phyloP scores from a whole-genome alignment of 1,140 invertebrate species.

The Polyergus mexicanus region DNA sequence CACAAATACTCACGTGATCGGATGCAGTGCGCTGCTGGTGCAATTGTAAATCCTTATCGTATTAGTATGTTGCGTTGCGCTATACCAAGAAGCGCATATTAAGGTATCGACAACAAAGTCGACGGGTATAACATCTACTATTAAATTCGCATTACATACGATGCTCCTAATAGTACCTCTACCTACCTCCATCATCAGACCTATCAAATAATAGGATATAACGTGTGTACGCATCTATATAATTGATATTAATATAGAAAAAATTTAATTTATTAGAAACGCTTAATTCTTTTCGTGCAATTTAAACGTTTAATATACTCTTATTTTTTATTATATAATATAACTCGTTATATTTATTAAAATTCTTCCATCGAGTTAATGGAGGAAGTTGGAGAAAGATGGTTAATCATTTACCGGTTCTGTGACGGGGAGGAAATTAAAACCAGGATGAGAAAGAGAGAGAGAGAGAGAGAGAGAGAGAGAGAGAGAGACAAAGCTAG shows the following conservation, averaged over 20 bases:
- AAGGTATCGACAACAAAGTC: slow-evolving; percentile 96
- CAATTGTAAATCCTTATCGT: slow-evolving; percentile 84
- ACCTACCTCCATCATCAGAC: slow-evolving; percentile 94
- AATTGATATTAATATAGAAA: neutral
- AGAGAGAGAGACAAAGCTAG: too few relatives aligned
- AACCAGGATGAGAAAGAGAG: too few relatives aligned
- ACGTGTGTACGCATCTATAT: neutral
- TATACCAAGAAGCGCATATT: slow-evolving; percentile 94
- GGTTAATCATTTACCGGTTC: too few relatives aligned
- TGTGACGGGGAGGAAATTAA: too few relatives aligned
- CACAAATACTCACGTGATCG: slow-evolving; percentile 85
- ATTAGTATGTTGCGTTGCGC: slow-evolving; percentile 87
- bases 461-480: too few relatives aligned
- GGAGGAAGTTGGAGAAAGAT: too few relatives aligned
- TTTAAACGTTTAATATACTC: neutral
- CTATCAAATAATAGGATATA: slow-evolving; percentile 82
- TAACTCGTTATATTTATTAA: neutral
- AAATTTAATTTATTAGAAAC: neutral
- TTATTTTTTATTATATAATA: neutral
- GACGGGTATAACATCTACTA: slow-evolving; percentile 96
- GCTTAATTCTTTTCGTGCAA: neutral
- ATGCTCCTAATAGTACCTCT: slow-evolving; percentile 95
- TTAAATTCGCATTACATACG: slow-evolving; percentile 90
- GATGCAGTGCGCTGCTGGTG: too few relatives aligned
- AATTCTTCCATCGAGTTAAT: neutral